Conservation (phyloP, 2,797 vertebrate genomes). For the Petrocephalus sullivani region DNA sequence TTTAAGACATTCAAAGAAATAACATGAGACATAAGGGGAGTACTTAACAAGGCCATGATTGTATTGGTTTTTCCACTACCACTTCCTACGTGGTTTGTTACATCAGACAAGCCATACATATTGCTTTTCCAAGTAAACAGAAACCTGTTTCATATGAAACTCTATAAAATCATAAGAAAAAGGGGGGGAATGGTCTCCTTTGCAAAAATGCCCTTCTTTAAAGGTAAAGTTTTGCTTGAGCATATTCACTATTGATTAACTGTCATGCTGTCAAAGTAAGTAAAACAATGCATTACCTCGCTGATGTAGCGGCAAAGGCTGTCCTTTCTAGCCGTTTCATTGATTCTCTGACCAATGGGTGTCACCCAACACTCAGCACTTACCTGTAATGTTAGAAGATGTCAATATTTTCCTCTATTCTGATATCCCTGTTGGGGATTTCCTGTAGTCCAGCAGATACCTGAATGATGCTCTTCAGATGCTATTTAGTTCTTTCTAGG, state of each 20-base stretch:
- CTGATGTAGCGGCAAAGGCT: constrained; percentile 30
- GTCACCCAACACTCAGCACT: constrained; percentile 40
- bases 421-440: constrained; percentile 18
- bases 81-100: constrained; percentile 27
- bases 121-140: constrained; percentile 2
- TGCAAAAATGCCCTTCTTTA: background rate
- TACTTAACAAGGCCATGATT: background rate
- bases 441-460: background rate
- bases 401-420: constrained; percentile 35
- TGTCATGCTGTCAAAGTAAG: constrained; percentile 28
- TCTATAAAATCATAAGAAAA: background rate
- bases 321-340: constrained; percentile 27
- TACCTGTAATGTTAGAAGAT: constrained; percentile 37
- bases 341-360: constrained; percentile 29
- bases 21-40: background rate
- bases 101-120: constrained; percentile 25
- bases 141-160: background rate
- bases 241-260: background rate
- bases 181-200: background rate
- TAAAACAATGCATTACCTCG: constrained; percentile 32
- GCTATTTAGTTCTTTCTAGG: background rate
- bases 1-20: background rate
- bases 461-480: background rate
- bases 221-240: background rate
- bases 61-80: constrained; percentile 22